Evolutionary conservation across 2,113 vertebrate genomes (phyloP), one percentile per base, ranked within the genome.

Genomic region (Passer domesticus): DNA sequence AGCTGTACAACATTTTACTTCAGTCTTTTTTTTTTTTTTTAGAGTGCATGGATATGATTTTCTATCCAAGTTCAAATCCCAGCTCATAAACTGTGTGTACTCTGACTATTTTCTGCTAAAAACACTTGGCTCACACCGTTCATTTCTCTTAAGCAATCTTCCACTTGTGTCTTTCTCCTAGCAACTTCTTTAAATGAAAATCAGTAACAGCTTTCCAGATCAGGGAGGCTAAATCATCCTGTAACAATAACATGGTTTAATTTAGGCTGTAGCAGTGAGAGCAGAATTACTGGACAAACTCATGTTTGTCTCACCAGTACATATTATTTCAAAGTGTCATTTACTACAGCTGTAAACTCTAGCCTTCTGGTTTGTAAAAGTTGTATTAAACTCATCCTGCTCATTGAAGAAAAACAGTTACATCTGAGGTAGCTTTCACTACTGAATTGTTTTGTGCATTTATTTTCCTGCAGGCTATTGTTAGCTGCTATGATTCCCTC

Each of bases 311-410:
- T 95, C 77, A 94, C 66, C 66, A 70, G 31, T 84, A 55, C 30
- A 15, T 56, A 79, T 73, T 39, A 91, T 96, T 95, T 92, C 87
- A 50, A 93, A 91, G 77, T 90, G 93, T 85, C 84, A 92, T 92
- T 97, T 96, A 97, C 81, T 84, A 49, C 58, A 79, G 77, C 70
- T 85, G 89, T 92, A 95, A 96, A 91, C 84, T 92, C 58, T 89
- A 95, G 52, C 77, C 66, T 87, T 95, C 86, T 94, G 81, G 81
- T 94, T 84, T 95, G 46, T 92, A 92, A 85, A 94, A 92, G 53
- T 8, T 89, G 43, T 33, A 55, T 91, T 95, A 92, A 91, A 82
- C 53, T 50, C 74, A 89, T 92, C 46, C 58, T 89, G 74, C 70
- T 83, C 59, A 70, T 30, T 95, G 94, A 95, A 87, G 67, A 83